Evolutionary conservation across 2,113 vertebrate genomes (phyloP), one percentile per base, ranked within the genome.

Genomic region (Lamprologus tigripictilis): DNA sequence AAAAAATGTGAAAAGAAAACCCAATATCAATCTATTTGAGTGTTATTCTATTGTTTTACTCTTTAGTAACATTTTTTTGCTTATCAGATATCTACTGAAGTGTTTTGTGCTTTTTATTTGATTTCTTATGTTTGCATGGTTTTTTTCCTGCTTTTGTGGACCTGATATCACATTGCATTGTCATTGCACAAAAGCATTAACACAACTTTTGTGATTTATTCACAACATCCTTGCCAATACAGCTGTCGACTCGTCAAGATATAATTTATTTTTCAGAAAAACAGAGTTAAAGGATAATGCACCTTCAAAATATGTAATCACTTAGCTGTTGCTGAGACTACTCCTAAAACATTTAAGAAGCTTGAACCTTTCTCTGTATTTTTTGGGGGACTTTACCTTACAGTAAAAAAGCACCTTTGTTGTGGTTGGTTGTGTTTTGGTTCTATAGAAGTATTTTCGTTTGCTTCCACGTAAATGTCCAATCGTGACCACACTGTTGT

Each of bases 381-480:
- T n/a, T 35, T 35, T 0, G 10, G 10, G 17, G 17, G 3, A 0
- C 17, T n/a, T n/a, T 12, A 35, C 6, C 6, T 35, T 12, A 66
- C 31, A 63, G 8, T 63, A 66, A 66, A 66, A 66, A 66, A 66
- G 61, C 61, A 35, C 31, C 31, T 63, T 63, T 35, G 16, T 63
- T 63, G 31, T 63, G 1, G 17, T 63, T 63, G 58, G 6, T n/a
- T 19, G 3, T 63, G 58, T 63, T 63, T 2, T 11, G 17, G 31
- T 35, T 63, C 31, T 12, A 35, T 19, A 33, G 0, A 35, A 37
- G 4, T 26, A 61, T 85, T 57, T 53, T 37, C 1, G 9, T 4
- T 84, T 54, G 63, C 51, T 11, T 71, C 37, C 9, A 55, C 57
- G 10, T 54, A 54, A 21, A 37, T 90, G 12, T 86, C 5, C 55